Conservation (phyloP, 2,888 invertebrate genomes). For the Watsonalla cultraria region DNA sequence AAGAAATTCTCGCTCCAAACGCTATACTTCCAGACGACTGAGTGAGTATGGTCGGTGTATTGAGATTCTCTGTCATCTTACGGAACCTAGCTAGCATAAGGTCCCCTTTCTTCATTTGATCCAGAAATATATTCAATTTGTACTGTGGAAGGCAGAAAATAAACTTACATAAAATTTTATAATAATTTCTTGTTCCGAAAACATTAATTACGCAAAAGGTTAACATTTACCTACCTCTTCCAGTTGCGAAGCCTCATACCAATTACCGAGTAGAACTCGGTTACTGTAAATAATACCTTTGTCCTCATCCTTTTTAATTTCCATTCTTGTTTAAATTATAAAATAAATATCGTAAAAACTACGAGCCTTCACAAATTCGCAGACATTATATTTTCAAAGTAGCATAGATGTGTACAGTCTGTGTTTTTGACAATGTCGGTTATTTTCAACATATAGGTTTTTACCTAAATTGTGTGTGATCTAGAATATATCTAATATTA, state of each 20-base stretch:
- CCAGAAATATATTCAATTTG: slow-evolving; percentile 55
- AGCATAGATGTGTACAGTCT: too few relatives aligned
- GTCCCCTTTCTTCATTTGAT: slow-evolving; percentile 68
- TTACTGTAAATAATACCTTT: slow-evolving; percentile 64
- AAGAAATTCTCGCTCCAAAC: slow-evolving; percentile 57
- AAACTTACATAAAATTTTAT: background rate
- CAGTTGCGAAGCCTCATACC: slow-evolving; percentile 65
- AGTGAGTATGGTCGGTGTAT: slow-evolving; percentile 49
- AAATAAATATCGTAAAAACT: background rate
- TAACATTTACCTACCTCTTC: slow-evolving; percentile 50
- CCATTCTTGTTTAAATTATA: slow-evolving; percentile 21
- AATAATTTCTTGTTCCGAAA: background rate
- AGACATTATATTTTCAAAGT: too few relatives aligned
- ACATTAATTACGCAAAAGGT: slow-evolving; percentile 1
- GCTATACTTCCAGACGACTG: slow-evolving; percentile 50
- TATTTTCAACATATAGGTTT: too few relatives aligned
- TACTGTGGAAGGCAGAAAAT: slow-evolving; percentile 36
- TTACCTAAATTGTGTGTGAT: too few relatives aligned
- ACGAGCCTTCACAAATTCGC: too few relatives aligned
- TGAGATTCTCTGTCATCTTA: slow-evolving; percentile 62
- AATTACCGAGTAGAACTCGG: slow-evolving; percentile 63
- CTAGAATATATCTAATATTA: too few relatives aligned
- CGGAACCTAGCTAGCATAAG: slow-evolving; percentile 63
- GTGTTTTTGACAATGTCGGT: too few relatives aligned
- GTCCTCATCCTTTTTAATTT: slow-evolving; percentile 41